Evolutionary conservation across 2,888 invertebrate genomes (phyloP), one percentile per base, ranked within the genome.

Genomic region (Orgyia antiqua): DNA sequence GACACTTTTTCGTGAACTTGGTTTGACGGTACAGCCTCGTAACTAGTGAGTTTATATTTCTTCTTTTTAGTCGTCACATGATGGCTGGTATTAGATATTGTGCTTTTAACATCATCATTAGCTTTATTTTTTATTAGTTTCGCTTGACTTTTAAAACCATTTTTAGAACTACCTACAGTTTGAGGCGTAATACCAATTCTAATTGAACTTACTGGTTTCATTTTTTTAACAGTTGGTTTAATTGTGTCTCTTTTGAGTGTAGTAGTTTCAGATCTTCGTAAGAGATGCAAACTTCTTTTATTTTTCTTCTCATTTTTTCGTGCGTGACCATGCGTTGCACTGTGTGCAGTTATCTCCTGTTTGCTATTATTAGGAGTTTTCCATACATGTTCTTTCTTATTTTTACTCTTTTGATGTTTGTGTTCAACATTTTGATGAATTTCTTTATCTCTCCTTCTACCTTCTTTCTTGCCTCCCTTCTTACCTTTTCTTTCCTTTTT

Each of bases 31-130:
- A 23, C 4, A 23, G 10, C 10, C 2, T 4, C 11, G 6, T 23
- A 23, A 7, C 11, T 23, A 11, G 10, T 10, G 6, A 23, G 10
- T 10, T 10, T 23, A 29, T 49, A 49, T 1, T 8, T 19, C 5
- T 41, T 10, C 23, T 51, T 45, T 9, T 48, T 10, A 1, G 19
- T 8, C 6, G 24, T 17, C 24, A 51, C 2, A 15, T 39, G 27
- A 3, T 26, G 28, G 4, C 23, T 29, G 11, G 45, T 27, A 11
- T 18, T 17, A 8, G 25, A 25, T 13, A 33, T 33, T 4, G 10
- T 15, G 7, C 4, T 20, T 9, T n/a, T 7, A 12, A 28, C 8
- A 10, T 18, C 24, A 5, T 23, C 33, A 11, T 12, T 18, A 2
- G 24, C 18, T 13, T 18, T 24, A 10, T 4, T 10, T 19, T 4